Evolutionary conservation across 2,888 invertebrate genomes (phyloP), one percentile per base, ranked within the genome.

Genomic region (Agriopis leucophaearia): DNA sequence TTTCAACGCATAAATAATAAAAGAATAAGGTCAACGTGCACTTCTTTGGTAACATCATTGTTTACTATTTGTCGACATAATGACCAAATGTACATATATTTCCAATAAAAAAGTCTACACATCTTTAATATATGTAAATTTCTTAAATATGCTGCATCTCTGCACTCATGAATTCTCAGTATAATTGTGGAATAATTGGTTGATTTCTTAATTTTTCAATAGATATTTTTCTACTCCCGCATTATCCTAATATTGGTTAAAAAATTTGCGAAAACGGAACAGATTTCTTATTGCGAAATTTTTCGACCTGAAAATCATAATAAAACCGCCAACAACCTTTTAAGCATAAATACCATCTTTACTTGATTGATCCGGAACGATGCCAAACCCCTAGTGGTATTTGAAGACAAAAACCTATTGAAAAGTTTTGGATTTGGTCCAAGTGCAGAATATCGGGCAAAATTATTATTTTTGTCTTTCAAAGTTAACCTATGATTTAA

Each of bases 351-450:
- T 61, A 61, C 60, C 66, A 50, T 66, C 56, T 57, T 61, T 57
- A 52, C 67, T 73, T 80, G 78, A 78, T 81, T 81, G 79, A 79
- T 79, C 74, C 70, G 66, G 75, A 72, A 66, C 77, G 75, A 77
- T 80, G 81, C 81, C 80, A 80, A 84, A 83, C 78, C 78, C 73
- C 77, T 75, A 87, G 84, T 73, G 81, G 78, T 76, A 74, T 78
- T 81, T 66, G 73, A 81, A 81, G 81, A 86, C 79, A 84, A 85
- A 85, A 87, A 82, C 78, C 81, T 64, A 83, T 86, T 76, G 75
- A 59, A 82, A 86, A 84, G 79, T 86, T 84, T 80, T 42, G 62
- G 48, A 35, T 57, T 12, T 73, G 79, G 74, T 51, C 0, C 65
- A 77, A 76, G 36, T 42, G 54, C 57, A 64, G 71, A 69, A 35